Percentiles rank a stretch among this genome's conserved stretches.
phyloP scores from a whole-genome alignment of 2,888 invertebrate genomes.

The Shargacucullia verbasci region DNA sequence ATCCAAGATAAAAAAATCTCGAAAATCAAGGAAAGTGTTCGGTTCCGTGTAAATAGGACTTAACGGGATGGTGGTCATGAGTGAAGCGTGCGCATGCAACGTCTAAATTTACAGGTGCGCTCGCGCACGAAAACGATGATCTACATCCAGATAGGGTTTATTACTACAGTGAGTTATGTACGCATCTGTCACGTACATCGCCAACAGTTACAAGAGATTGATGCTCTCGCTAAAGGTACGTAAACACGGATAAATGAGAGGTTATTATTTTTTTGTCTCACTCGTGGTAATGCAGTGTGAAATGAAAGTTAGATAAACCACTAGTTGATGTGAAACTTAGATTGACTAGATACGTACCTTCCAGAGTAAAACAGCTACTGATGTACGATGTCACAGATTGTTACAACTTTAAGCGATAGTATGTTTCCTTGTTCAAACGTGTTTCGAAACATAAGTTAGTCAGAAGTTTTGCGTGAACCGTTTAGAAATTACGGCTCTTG shows the following conservation, averaged over 20 bases:
- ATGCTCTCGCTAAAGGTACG: conserved; percentile 53
- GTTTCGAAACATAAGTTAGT: conserved; percentile 7
- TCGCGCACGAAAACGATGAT: conserved; percentile 65
- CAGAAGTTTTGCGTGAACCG: conserved; percentile 7
- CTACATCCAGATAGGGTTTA: conserved; percentile 68
- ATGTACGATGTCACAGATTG: conserved; percentile 22
- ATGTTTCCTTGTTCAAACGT: conserved; percentile 15
- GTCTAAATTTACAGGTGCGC: conserved; percentile 74
- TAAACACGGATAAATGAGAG: conserved; percentile 62
- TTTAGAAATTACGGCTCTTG: background rate
- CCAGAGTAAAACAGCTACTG: conserved; percentile 32
- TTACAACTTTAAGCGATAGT: conserved; percentile 12
- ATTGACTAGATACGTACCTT: conserved; percentile 36
- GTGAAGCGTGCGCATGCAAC: conserved; percentile 67
- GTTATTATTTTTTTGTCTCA: conserved; percentile 59
- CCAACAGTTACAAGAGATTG: conserved; percentile 62
- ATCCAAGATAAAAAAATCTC: conserved; percentile 19
- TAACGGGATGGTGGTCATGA: conserved; percentile 66
- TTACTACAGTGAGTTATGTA: conserved; percentile 62
- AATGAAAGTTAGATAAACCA: conserved; percentile 62
- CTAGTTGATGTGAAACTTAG: conserved; percentile 42
- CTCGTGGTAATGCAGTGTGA: conserved; percentile 61
- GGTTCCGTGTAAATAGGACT: conserved; percentile 56
- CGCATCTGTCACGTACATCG: conserved; percentile 68
- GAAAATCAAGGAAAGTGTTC: conserved; percentile 59